Evolutionary conservation across 2,888 invertebrate genomes (phyloP), one percentile per base, ranked within the genome.

Genomic region (Ochropacha duplaris): DNA sequence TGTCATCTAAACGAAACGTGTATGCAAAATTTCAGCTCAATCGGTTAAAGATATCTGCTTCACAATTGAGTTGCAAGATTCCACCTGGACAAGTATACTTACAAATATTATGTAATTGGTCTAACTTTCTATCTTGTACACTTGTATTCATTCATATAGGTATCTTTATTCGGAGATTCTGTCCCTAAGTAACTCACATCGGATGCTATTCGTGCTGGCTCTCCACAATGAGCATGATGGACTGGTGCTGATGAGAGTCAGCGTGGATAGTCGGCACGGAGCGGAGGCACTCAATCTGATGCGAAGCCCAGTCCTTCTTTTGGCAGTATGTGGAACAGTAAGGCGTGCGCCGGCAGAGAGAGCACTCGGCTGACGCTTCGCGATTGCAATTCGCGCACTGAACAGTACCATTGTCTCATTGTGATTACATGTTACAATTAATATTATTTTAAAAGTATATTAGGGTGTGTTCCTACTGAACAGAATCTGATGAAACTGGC

Each of bases 251-350:
- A 56, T 86, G 86, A 8, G 89, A 73, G 22, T 93, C 94, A 0
- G 83, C 60, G 65, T 90, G 89, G 36, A 93, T 86, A 34, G 92
- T 79, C 0, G 95, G 93, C 26, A 95, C 95, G 36, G 95, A 94
- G 60, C 96, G 94, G 49, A 96, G 95, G 80, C 97, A 97, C 84
- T 97, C 97, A 61, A 97, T 96, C 86, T 97, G 97, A 86, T 92
- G 97, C 44, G 96, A 94, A 16, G 95, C 95, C 97, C 97, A 98
- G 88, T 98, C 97, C 85, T 97, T 97, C 66, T 97, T 95, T 87
- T 98, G 97, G 86, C 98, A 98, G 88, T 97, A 97, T 3, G 96
- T 96, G 8, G 97, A 97, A 84, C 98, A 98, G 85, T 98, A 98
- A 11, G 97, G 97, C 14, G 97, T 97, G 62, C 96, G 94, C 55